A percentile compares a stretch with the other conserved stretches of the same genome.
Conservation (phyloP, 2,113 vertebrate species). For the Parus major region DNA sequence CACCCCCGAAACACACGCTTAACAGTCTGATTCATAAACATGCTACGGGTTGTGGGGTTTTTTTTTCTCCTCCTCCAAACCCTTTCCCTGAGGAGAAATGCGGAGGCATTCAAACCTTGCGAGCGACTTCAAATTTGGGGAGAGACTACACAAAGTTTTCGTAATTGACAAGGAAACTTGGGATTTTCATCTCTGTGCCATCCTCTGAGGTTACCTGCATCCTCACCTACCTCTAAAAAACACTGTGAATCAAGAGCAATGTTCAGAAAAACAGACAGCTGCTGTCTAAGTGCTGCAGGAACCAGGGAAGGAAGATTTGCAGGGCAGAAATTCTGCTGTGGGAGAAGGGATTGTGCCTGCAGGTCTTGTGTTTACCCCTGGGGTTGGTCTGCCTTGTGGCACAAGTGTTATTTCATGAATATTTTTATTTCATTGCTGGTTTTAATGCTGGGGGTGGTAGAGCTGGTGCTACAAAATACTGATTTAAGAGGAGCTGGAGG, state of each 20-base stretch:
- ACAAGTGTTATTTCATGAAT: neutral
- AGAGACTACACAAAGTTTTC: neutral
- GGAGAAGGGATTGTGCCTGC: neutral
- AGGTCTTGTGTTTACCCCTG: neutral
- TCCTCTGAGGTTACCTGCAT: neutral
- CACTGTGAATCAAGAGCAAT: neutral
- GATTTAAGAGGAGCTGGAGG: neutral
- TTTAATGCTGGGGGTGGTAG: neutral
- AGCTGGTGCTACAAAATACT: neutral
- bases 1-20: constrained; percentile 67
- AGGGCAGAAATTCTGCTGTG: neutral
- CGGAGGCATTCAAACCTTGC: neutral
- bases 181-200: neutral
- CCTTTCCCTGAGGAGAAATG: constrained; percentile 38
- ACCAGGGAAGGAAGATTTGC: neutral
- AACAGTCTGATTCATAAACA: constrained; percentile 66
- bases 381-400: neutral
- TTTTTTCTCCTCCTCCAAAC: neutral
- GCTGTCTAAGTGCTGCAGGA: neutral
- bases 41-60: neutral
- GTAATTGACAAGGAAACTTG: neutral
- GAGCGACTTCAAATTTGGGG: neutral
- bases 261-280: neutral
- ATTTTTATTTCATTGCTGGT: neutral
- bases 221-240: neutral